These are phyloP conservation scores for Gephyroberyx darwinii DNA, from an alignment of 2,797 vertebrate genomes.

Conservation along the genomic window DNA sequence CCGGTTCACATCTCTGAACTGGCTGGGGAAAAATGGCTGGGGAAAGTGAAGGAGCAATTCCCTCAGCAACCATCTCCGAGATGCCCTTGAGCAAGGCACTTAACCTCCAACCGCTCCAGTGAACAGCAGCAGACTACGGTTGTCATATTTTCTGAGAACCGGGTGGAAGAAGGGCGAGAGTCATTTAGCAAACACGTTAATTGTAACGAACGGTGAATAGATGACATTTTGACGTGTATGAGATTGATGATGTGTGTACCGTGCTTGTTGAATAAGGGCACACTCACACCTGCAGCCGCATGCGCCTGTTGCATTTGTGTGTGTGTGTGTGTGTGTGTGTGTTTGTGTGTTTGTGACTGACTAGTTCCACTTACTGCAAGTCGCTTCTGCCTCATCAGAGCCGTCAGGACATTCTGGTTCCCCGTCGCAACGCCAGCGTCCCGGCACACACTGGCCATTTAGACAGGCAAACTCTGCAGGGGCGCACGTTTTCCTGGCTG, in stretches of 20 bases:
- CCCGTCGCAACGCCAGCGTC: slow-evolving; percentile 94
- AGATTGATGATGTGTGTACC: background rate
- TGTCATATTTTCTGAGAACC: too few species aligned
- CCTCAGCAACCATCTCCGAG: too few species aligned
- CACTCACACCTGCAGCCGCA: background rate
- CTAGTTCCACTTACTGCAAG: slow-evolving; percentile 87
- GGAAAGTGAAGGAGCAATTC: too few species aligned
- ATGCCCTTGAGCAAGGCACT: too few species aligned
- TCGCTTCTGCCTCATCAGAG: slow-evolving; percentile 91
- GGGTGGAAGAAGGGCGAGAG: too few species aligned
- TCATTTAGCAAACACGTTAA: too few species aligned
- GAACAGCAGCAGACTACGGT: too few species aligned
- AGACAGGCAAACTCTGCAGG: slow-evolving; percentile 92
- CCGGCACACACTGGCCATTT: slow-evolving; percentile 93
- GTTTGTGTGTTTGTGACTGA: background rate
- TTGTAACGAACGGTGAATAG: too few species aligned
- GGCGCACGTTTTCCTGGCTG: slow-evolving; percentile 94
- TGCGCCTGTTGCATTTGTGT: background rate
- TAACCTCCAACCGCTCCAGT: too few species aligned
- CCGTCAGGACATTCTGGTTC: slow-evolving; percentile 93
- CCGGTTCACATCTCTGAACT: too few species aligned
- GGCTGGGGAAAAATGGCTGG: too few species aligned
- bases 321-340: background rate
- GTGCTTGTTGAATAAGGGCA: too few species aligned
- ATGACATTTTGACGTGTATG: background rate